Percentiles rank a stretch among this genome's conserved stretches.
phyloP scores from a whole-genome alignment of 2,797 vertebrate genomes.

The Gobionotothen gibberifrons region DNA sequence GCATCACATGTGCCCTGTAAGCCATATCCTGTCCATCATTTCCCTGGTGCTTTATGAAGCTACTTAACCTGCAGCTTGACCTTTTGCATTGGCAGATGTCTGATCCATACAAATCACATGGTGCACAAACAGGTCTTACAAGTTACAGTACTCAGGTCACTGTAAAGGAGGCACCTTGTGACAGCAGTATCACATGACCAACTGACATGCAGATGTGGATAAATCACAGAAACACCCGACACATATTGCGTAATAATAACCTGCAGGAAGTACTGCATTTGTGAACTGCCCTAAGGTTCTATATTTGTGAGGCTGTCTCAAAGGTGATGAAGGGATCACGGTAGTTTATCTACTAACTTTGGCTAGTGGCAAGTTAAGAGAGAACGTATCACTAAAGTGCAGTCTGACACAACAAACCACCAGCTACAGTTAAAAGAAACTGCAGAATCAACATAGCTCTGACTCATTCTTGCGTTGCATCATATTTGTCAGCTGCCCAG shows the following conservation, averaged over 20 bases:
- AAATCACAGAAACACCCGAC: not conserved
- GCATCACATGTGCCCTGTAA: conserved; percentile 41
- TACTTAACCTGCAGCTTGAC: conserved; percentile 65
- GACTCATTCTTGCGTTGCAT: not conserved
- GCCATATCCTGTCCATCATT: conserved; percentile 52
- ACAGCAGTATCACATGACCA: conserved; percentile 9
- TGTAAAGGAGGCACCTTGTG: conserved; percentile 9
- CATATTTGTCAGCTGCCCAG: not conserved
- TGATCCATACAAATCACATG: conserved; percentile 61
- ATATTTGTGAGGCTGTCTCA: not conserved
- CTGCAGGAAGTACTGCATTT: not conserved
- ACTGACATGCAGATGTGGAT: not conserved
- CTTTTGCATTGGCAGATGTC: conserved; percentile 74
- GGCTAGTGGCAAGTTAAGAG: not conserved
- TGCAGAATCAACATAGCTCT: not conserved
- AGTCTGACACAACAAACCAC: not conserved
- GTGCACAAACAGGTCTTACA: conserved; percentile 34
- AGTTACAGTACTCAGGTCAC: not conserved
- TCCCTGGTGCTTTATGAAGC: conserved; percentile 59
- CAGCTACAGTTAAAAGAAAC: not conserved
- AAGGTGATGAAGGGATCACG: not conserved
- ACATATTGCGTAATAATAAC: not conserved
- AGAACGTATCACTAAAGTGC: not conserved
- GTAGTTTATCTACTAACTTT: not conserved
- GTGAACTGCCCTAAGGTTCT: not conserved